Evolutionary conservation across 2,888 invertebrate genomes (phyloP).

Genomic region (Callimorpha dominula): DNA sequence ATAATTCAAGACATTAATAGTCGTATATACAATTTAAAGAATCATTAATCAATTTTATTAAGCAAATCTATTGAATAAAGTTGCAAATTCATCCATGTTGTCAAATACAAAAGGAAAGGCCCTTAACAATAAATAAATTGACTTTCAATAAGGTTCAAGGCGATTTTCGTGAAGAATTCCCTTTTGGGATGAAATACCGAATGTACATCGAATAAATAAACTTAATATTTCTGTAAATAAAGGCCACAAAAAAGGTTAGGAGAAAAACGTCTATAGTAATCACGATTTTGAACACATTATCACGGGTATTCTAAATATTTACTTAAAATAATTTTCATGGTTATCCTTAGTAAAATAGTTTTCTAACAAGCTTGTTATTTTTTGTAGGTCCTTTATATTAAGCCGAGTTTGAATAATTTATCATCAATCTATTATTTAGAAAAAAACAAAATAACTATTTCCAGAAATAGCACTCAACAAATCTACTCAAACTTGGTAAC

Average conservation of each 20-base stretch:
- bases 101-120: constrained; percentile 11
- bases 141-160: constrained; percentile 14
- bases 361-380: neutral
- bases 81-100: constrained; percentile 12
- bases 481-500: neutral
- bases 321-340: neutral
- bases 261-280: neutral
- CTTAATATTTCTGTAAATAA: neutral
- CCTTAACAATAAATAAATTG: constrained; percentile 1
- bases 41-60: constrained; percentile 3
- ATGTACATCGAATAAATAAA: too few relatives aligned
- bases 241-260: neutral
- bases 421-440: neutral
- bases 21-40: neutral
- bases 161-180: constrained; percentile 10
- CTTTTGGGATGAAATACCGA: neutral
- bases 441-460: neutral
- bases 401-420: neutral
- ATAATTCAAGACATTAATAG: neutral
- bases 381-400: neutral
- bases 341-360: too few relatives aligned
- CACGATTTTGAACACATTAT: neutral
- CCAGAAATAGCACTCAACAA: neutral
- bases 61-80: constrained; percentile 4
- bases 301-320: neutral